These are phyloP conservation scores for Actinopyga echinites DNA, from an alignment of 53 echinoderm and acorn worm species.

Conservation along the genomic window DNA sequence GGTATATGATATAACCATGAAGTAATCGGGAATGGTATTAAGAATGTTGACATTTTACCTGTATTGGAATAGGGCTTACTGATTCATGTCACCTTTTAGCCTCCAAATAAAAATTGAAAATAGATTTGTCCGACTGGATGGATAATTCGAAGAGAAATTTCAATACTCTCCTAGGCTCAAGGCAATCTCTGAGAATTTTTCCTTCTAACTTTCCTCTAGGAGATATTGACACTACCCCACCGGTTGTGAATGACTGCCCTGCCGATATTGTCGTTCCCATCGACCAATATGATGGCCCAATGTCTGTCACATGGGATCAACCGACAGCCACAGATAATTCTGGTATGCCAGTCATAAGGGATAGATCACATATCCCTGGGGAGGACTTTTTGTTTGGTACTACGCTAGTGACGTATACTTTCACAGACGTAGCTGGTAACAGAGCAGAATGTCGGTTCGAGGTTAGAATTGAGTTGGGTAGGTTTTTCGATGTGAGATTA, in stretches of 20 bases:
- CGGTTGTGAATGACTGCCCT: constrained; percentile 62
- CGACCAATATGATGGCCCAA: constrained; percentile 22
- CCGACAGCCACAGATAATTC: constrained; percentile 73
- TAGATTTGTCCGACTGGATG: too few relatives aligned
- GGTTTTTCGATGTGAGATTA: too few relatives aligned
- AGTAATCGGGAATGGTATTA: too few relatives aligned
- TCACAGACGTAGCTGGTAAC: constrained; percentile 62
- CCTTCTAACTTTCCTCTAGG: neutral
- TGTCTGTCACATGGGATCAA: constrained; percentile 54
- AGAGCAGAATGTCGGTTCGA: neutral
- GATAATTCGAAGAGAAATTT: too few relatives aligned
- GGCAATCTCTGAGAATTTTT: neutral
- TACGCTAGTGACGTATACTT: constrained; percentile 64
- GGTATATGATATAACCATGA: too few relatives aligned
- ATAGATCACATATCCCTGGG: constrained; percentile 40
- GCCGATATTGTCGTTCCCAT: constrained; percentile 41
- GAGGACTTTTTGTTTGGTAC: constrained; percentile 50
- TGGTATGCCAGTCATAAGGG: constrained; percentile 42
- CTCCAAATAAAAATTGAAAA: too few relatives aligned
- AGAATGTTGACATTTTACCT: too few relatives aligned
- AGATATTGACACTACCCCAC: constrained; percentile 45
- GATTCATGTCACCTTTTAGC: too few relatives aligned
- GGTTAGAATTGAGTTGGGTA: neutral
- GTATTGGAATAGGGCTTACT: too few relatives aligned
- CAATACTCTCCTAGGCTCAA: too few relatives aligned